Evolutionary conservation across 2,113 vertebrate species (phyloP), one percentile per base, ranked within the genome.

Genomic region (Columba janthina): DNA sequence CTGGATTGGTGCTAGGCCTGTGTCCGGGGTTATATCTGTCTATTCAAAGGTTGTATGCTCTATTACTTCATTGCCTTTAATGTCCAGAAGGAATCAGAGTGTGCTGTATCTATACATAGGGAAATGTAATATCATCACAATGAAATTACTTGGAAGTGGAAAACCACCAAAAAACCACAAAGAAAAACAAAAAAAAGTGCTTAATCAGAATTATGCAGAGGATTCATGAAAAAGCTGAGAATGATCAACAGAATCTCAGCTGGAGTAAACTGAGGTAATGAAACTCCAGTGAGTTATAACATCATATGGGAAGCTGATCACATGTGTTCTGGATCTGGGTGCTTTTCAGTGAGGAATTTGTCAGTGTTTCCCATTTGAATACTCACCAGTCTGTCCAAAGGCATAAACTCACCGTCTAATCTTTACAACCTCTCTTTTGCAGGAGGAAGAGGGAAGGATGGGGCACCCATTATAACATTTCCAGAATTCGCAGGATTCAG

Each of bases 391-490:
- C 65, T 92, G 15, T 67, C 36, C 31, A 40, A 71, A 84, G n/a
- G 34, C 24, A 6, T 34, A n/a, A 84, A 53, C 85, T 48, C 46
- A 70, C 44, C 12, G 18, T 70, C 69, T 96, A 31, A 96, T 34
- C 34, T 75, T 96, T 29, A 66, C 50, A 34, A 50, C 31, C 20
- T 67, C 48, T 95, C 62, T 87, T 72, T 97, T 97, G 29, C 96
- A 99, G 99, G 99, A 93, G 99, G 99, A 75, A 98, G 98, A 97
- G 99, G 99, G n/a, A 98, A 98, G 85, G 99, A 99, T 70, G 99
- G 99, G 2, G 99, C 99, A 11, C 99, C 99, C 5, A 99, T 99
- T 94, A 99, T 99, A 96, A 99, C 98, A 6, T 99, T 99, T 81
- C 99, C 99, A 67, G 99, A 99, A 92, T 99, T 98, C 94, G 98